Evolutionary conservation across 2,797 vertebrate genomes (phyloP), one percentile per base, ranked within the genome.

Genomic region (Sciurus vulgaris): DNA sequence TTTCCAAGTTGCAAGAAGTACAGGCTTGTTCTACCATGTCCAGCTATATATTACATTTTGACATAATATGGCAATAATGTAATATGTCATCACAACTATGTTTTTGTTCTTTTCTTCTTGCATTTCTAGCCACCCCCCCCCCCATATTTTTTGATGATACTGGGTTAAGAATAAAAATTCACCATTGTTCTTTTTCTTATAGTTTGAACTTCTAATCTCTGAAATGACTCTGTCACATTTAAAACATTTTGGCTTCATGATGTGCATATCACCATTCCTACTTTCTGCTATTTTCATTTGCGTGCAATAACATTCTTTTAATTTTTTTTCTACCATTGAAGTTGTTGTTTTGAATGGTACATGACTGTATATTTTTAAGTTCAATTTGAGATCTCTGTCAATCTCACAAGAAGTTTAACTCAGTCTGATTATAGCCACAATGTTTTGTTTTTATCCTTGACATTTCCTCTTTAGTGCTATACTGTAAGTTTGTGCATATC

Each of bases 101-200:
- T 91, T 85, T 84, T 82, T 69, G 11, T 44, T 8, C 13, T 44
- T 77, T 82, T 93, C 18, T 74, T 63, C 26, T 76, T 61, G 26
- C 26, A 77, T 84, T 89, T 95, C 26, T 78, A 65, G 33, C 13
- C 73, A 89, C 72, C 69, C 33, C n/a, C 73, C 92, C 65, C 69
- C 35, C n/a, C 44, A 47, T 67, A 83, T 47, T n/a, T 65, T 89
- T 81, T 84, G n/a, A 26, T 85, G 12, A 79, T 67, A 44, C 2
- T 54, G 22, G 35, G 17, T 12, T 72, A 49, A 38, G 6, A 89
- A 74, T n/a, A 44, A 93, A 76, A 49, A 81, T 28, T 93, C 17
- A 51, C 49, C 22, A 35, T 44, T 63, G 67, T 41, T 44, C 14
- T 51, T 74, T 81, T 54, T 59, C 47, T 70, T 56, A 70, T 26